phyloP scores from a whole-genome alignment of 2,113 vertebrate species.

The Mirounga angustirostris region DNA sequence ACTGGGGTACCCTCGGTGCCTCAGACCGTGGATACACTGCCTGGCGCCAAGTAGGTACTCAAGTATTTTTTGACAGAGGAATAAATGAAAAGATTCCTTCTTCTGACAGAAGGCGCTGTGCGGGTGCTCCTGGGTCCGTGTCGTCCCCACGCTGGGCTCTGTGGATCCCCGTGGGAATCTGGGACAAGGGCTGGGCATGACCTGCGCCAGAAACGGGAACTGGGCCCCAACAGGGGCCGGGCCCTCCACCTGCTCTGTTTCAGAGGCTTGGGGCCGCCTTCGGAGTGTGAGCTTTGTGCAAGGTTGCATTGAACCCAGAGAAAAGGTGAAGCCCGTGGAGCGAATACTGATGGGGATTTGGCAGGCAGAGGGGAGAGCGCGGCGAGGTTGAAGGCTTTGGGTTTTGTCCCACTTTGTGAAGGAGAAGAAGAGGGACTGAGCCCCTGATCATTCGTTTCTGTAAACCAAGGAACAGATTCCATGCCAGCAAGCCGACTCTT shows the following conservation, averaged over 20 bases:
- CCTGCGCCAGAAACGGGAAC: background rate
- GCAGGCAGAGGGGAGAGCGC: accelerated
- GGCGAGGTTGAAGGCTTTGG: accelerated
- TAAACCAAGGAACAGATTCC: background rate
- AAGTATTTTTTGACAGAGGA: accelerated
- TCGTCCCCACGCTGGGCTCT: background rate
- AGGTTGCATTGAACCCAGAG: background rate
- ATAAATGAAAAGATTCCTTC: accelerated
- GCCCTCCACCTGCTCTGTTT: background rate
- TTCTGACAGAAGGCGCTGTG: accelerated
- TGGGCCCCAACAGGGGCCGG: accelerated
- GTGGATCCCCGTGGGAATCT: background rate
- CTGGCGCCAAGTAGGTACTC: too few relatives aligned
- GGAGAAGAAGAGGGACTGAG: background rate
- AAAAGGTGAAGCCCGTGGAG: accelerated
- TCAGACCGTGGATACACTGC: background rate
- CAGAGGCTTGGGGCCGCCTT: accelerated
- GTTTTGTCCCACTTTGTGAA: background rate
- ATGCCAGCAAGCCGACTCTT: background rate
- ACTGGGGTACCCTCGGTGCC: accelerated
- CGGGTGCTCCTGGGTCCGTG: accelerated
- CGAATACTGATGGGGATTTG: accelerated
- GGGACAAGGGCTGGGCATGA: accelerated
- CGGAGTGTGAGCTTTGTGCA: accelerated
- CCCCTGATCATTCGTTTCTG: accelerated